Conservation (phyloP, 2,888 invertebrate genomes). For the Hemicrepidius hirtus region DNA sequence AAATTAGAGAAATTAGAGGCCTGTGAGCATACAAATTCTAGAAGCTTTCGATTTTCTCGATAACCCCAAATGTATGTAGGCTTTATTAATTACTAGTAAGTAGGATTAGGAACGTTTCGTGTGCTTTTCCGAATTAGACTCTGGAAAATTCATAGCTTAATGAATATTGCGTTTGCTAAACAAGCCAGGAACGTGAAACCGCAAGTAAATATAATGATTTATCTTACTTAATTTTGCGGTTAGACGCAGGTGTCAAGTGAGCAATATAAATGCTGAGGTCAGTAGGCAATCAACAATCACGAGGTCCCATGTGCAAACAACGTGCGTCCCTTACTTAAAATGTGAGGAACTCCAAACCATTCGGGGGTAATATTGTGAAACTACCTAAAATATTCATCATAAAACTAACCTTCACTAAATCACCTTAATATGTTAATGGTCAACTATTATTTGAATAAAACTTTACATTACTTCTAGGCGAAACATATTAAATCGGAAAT, state of each 20-base stretch:
- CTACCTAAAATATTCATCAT: constrained; percentile 23
- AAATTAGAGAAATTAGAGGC: constrained; percentile 6
- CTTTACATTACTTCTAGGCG: too few species aligned
- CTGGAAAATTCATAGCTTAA: constrained; percentile 19
- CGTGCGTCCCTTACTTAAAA: constrained; percentile 33
- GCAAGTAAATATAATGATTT: constrained; percentile 30
- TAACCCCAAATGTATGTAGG: constrained; percentile 17
- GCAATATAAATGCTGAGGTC: constrained; percentile 54
- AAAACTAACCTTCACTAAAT: constrained; percentile 16
- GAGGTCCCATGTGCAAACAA: constrained; percentile 50
- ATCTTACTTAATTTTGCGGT: constrained; percentile 34
- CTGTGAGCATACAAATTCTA: background rate
- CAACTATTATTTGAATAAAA: too few species aligned
- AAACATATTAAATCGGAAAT: too few species aligned
- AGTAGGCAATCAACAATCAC: constrained; percentile 55
- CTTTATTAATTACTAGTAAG: constrained; percentile 26
- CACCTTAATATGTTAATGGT: too few species aligned
- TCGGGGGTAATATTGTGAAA: constrained; percentile 25
- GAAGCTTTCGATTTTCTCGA: constrained; percentile 20
- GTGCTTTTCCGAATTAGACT: constrained; percentile 7
- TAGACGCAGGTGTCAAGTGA: constrained; percentile 36
- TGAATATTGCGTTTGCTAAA: constrained; percentile 22
- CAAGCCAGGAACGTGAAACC: constrained; percentile 24
- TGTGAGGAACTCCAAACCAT: constrained; percentile 15
- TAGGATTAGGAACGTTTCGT: constrained; percentile 21